Percentiles rank a stretch among this genome's conserved stretches.
phyloP scores from a whole-genome alignment of 2,888 invertebrate genomes.

The Lasioglossum vierecki region DNA sequence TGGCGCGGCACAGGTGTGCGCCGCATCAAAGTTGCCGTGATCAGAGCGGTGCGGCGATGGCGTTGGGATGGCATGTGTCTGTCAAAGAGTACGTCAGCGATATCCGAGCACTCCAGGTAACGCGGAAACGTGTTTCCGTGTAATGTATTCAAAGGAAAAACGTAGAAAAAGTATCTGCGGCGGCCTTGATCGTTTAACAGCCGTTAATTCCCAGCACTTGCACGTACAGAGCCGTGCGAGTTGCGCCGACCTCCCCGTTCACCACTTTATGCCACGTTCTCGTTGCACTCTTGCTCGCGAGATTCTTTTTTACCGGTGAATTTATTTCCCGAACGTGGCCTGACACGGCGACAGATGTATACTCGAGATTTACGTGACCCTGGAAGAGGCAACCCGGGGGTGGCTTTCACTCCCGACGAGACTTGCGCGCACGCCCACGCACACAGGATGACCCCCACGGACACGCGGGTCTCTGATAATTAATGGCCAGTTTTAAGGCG shows the following conservation, averaged over 20 bases:
- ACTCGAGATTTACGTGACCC: conserved; percentile 68
- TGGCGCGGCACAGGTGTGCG: conserved; percentile 15
- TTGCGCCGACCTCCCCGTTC: conserved; percentile 3
- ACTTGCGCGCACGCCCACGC: neutral
- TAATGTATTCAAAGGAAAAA: conserved; percentile 5
- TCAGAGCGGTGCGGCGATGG: conserved; percentile 7
- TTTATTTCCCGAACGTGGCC: conserved; percentile 70
- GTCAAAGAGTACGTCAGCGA: conserved; percentile 1
- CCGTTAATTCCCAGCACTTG: conserved; percentile 61
- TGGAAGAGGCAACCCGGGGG: neutral
- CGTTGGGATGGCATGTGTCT: neutral
- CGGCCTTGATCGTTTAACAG: conserved; percentile 57
- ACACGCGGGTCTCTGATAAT: conserved; percentile 54
- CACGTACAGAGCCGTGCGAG: conserved; percentile 53
- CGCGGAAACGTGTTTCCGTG: neutral
- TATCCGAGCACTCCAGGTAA: neutral
- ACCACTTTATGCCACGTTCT: neutral
- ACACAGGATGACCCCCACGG: neutral
- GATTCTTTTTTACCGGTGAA: conserved; percentile 64
- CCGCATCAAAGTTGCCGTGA: conserved; percentile 36
- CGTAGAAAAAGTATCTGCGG: neutral
- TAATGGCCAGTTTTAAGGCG: conserved; percentile 68
- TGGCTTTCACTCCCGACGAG: neutral
- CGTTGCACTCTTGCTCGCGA: conserved; percentile 22
- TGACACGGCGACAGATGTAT: conserved; percentile 67